These are phyloP conservation scores for Drosophila arawakana DNA, from an alignment of 1,140 invertebrate genomes.

Conservation along the genomic window DNA sequence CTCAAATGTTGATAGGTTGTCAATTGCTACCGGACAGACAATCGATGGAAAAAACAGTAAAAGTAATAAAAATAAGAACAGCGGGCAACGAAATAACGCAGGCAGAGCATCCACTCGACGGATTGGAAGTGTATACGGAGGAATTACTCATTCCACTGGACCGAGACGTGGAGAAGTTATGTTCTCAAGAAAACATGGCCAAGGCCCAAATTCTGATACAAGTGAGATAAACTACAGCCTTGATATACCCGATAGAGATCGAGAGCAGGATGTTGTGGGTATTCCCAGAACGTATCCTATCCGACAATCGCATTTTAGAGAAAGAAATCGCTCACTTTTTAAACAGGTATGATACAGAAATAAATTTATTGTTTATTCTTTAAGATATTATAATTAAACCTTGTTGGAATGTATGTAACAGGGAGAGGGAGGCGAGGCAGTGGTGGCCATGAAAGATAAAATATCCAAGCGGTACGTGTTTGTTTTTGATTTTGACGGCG, in stretches of 20 bases:
- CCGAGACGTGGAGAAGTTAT: conserved; percentile 31
- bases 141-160: not conserved
- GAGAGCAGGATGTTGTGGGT: conserved; percentile 45
- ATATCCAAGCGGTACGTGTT: no score
- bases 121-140: conserved; percentile 38
- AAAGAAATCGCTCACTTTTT: conserved; percentile 70
- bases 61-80: conserved; percentile 28
- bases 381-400: no score
- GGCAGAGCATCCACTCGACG: conserved; percentile 46
- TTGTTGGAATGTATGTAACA: no score
- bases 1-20: conserved; percentile 29
- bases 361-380: not conserved
- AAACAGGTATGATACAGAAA: conserved; percentile 58
- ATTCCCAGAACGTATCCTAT: conserved; percentile 61
- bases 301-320: conserved; percentile 75
- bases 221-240: conserved; percentile 13
- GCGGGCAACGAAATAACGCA: not conserved
- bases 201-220: conserved; percentile 20
- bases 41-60: conserved; percentile 24
- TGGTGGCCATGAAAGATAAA: no score
- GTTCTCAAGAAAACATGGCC: conserved; percentile 23
- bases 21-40: conserved; percentile 54
- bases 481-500: no score
- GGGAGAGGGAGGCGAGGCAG: no score
- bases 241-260: conserved; percentile 38